Evolutionary conservation across 2,113 vertebrate genomes (phyloP).

Genomic region (Tupaia tana): DNA sequence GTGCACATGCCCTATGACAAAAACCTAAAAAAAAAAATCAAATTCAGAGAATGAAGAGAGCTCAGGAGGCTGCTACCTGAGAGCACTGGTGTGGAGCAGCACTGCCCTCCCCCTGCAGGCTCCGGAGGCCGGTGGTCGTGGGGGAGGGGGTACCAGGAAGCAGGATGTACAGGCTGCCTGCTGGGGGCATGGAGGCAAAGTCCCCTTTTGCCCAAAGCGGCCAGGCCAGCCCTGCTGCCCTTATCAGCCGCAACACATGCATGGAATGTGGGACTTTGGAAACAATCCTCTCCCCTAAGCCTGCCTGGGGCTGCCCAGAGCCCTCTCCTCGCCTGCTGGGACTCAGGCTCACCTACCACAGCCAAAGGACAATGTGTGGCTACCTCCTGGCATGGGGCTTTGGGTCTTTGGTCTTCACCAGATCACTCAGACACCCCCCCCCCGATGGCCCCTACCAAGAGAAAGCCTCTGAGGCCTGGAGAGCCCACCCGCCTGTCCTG

Average conservation of each 20-base stretch:
- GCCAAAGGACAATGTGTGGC: background rate
- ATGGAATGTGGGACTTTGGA: slow-evolving; percentile 79
- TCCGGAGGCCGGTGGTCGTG: slow-evolving; percentile 2
- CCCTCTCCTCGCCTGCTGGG: slow-evolving; percentile 55
- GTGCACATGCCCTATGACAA: too few relatives aligned
- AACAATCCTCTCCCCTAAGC: slow-evolving; percentile 55
- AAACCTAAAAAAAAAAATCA: too few relatives aligned
- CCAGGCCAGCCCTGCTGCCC: slow-evolving; percentile 66
- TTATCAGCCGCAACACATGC: slow-evolving; percentile 72
- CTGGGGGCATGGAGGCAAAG: slow-evolving; percentile 79
- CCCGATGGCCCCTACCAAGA: background rate
- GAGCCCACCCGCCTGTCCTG: background rate
- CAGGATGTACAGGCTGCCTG: slow-evolving; percentile 64
- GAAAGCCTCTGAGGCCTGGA: fast-evolving
- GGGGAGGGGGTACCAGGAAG: slow-evolving; percentile 69
- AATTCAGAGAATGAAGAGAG: too few relatives aligned
- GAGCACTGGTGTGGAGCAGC: background rate
- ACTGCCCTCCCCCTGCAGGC: background rate
- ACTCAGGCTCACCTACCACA: slow-evolving; percentile 33
- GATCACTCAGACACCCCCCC: background rate
- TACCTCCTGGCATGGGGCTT: background rate
- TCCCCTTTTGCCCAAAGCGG: slow-evolving; percentile 70
- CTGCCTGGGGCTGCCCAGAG: slow-evolving; percentile 37
- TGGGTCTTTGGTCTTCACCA: background rate
- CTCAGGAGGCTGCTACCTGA: background rate